A percentile compares a stretch with the other conserved stretches of the same genome.
Conservation (phyloP, 2,113 vertebrate species). For the Urocynchramus pylzowi region DNA sequence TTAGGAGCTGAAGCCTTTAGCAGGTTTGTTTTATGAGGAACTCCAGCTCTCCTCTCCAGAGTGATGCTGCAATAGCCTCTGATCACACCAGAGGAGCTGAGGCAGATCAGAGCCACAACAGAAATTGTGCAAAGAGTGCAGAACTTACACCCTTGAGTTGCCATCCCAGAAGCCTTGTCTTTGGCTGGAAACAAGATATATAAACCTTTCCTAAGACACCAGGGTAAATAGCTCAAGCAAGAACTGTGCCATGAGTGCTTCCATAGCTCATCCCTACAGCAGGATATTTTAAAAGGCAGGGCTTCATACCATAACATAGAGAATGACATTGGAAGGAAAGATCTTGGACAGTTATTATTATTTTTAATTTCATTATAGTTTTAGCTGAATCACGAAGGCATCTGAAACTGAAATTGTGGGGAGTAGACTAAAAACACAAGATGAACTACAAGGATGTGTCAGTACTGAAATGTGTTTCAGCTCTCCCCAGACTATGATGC, state of each 20-base stretch:
- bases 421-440: conserved; percentile 32
- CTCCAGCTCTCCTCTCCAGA: background rate
- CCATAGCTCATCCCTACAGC: background rate
- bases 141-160: background rate
- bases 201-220: background rate
- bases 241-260: background rate
- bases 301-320: background rate
- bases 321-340: background rate
- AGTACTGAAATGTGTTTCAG: conserved; percentile 12
- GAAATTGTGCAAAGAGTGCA: background rate
- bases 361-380: background rate
- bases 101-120: background rate
- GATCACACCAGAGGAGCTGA: background rate
- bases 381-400: conserved; percentile 49
- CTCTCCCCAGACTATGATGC: conserved; percentile 13
- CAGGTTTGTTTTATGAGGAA: background rate
- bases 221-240: background rate
- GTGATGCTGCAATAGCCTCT: background rate
- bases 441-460: conserved; percentile 18
- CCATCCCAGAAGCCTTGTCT: background rate
- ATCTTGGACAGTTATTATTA: background rate
- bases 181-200: background rate
- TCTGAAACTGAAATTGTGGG: background rate
- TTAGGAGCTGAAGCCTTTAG: background rate
- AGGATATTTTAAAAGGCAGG: background rate